Evolutionary conservation across 2,797 vertebrate species (phyloP).

Genomic region (Sardinella longiceps): DNA sequence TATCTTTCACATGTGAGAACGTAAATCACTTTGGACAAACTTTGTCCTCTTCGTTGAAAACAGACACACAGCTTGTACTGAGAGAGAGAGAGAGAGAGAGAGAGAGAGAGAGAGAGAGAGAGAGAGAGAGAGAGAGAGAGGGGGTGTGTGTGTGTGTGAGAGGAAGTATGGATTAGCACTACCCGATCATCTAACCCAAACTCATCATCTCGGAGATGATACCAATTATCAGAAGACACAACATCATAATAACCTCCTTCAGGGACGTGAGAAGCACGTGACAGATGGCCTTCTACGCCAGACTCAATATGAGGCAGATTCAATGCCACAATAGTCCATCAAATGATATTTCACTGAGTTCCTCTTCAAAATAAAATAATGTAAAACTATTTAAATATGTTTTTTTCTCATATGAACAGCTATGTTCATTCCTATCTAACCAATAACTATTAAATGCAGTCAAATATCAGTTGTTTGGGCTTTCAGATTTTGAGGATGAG

Average conservation of each 20-base stretch:
- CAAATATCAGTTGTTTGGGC: background rate
- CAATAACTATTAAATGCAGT: too few species aligned
- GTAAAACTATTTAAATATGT: too few species aligned
- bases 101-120: too few species aligned
- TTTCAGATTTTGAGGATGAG: too few species aligned
- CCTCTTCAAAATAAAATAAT: background rate
- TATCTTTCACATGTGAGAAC: background rate
- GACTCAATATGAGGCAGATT: background rate
- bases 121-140: too few species aligned
- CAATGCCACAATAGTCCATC: background rate
- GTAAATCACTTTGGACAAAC: too few species aligned
- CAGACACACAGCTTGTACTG: background rate
- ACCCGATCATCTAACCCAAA: background rate
- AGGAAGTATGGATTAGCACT: background rate
- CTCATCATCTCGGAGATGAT: background rate
- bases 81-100: too few species aligned
- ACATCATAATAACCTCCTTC: constrained; percentile 1
- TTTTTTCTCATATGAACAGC: too few species aligned
- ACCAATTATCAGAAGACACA: constrained; percentile 8
- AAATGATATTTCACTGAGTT: background rate
- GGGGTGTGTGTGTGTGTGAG: too few species aligned
- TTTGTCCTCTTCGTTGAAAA: too few species aligned
- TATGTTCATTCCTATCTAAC: too few species aligned
- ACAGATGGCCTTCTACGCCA: background rate
- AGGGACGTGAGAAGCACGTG: background rate